A percentile compares a stretch with the other conserved stretches of the same genome.
Conservation (phyloP, 2,113 vertebrate genomes). For the Copsychus sechellarum region DNA sequence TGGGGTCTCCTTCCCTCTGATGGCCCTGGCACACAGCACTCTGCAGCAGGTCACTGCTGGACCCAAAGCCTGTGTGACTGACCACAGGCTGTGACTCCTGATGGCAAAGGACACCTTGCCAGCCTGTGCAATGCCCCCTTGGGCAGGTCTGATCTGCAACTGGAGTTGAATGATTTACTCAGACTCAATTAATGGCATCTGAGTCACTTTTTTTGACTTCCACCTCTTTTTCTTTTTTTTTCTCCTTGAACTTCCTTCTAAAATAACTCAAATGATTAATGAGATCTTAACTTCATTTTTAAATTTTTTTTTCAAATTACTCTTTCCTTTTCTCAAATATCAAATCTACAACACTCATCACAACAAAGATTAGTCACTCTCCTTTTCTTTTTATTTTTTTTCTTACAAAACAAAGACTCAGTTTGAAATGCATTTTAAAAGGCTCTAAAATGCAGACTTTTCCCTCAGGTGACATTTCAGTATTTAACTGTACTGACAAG, state of each 20-base stretch:
- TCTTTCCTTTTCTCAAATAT: neutral
- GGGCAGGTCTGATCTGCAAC: neutral
- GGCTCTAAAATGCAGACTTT: neutral
- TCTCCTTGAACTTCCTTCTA: neutral
- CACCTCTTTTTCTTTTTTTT: neutral
- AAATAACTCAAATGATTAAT: neutral
- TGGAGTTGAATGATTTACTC: neutral
- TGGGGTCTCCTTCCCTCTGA: neutral
- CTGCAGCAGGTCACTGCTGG: rapidly evolving
- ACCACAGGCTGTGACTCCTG: neutral
- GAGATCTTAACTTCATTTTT: neutral
- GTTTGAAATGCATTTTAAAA: neutral
- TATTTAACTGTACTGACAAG: neutral
- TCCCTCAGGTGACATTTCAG: neutral
- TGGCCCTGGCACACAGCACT: neutral
- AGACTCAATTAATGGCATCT: neutral
- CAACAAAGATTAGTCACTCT: neutral
- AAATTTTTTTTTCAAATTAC: neutral
- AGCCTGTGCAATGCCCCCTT: neutral
- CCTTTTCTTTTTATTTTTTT: neutral
- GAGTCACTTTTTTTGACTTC: neutral
- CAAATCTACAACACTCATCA: neutral
- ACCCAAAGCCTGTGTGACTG: rapidly evolving
- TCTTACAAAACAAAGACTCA: neutral
- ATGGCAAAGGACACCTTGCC: neutral